Conservation (phyloP, 2,113 vertebrate species). For the Eupsittula cactorum region DNA sequence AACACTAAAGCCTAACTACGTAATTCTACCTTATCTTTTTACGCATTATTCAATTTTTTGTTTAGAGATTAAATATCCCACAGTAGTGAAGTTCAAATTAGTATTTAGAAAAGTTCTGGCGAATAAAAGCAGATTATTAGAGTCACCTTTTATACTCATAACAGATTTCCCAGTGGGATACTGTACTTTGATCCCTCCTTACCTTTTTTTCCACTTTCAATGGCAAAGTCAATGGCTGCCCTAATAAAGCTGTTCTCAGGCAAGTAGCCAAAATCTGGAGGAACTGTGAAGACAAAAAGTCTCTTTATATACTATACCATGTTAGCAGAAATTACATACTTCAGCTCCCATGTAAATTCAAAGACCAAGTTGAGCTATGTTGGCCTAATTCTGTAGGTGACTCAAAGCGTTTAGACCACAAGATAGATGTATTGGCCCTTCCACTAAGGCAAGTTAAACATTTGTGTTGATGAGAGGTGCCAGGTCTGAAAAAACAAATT, state of each 20-base stretch:
- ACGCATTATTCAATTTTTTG: background rate
- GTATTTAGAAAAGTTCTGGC: background rate
- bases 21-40: background rate
- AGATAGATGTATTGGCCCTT: background rate
- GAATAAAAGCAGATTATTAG: background rate
- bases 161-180: background rate
- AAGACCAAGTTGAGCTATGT: background rate
- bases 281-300: conserved; percentile 81
- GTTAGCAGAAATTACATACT: conserved; percentile 13
- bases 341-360: background rate
- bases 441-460: background rate
- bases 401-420: conserved; percentile 30
- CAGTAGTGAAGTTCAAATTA: background rate
- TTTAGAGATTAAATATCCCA: background rate
- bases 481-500: background rate
- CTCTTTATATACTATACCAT: conserved; percentile 33
- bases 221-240: conserved; percentile 80
- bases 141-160: background rate
- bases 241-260: conserved; percentile 90
- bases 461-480: background rate
- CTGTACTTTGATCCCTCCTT: background rate
- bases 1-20: background rate
- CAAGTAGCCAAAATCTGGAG: conserved; percentile 92
- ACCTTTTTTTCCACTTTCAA: conserved; percentile 92
- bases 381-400: background rate